A percentile compares a stretch with the other conserved stretches of the same genome.
These are phyloP conservation scores for Chaetops frenatus DNA, from an alignment of 2,113 vertebrate species.

Conservation along the genomic window DNA sequence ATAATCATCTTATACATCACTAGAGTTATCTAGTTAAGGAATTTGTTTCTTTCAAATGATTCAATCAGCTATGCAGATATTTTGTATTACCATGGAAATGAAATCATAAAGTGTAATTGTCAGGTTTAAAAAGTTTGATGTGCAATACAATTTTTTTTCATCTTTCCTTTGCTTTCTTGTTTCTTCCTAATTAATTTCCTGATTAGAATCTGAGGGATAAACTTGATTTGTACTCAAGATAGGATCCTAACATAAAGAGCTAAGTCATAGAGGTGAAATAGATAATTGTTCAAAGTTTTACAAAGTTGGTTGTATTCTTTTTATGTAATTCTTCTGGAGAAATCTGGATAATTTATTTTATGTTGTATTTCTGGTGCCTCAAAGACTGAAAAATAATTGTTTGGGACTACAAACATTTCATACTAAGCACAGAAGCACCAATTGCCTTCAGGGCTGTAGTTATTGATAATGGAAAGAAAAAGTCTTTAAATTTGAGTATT, in stretches of 20 bases:
- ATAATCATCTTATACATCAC: not conserved
- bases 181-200: slow-evolving; percentile 21
- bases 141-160: not conserved
- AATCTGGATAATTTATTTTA: not conserved
- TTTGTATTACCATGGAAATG: slow-evolving; percentile 6
- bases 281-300: not conserved
- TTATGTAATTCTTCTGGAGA: not conserved
- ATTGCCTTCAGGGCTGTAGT: not conserved
- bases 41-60: not conserved
- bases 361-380: not conserved
- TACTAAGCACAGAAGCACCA: not conserved
- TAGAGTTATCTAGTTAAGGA: not conserved
- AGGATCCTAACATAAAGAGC: not conserved
- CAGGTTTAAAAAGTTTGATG: not conserved
- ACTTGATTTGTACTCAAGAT: not conserved
- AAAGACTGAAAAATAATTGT: not conserved
- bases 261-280: not conserved
- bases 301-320: not conserved
- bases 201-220: not conserved
- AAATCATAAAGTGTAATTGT: slow-evolving; percentile 5
- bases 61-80: not conserved
- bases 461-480: not conserved
- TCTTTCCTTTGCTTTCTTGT: not conserved
- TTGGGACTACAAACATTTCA: not conserved
- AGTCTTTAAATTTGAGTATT: not conserved